Conservation (phyloP, 2,888 invertebrate species). For the Leptinotarsa peninsularis region DNA sequence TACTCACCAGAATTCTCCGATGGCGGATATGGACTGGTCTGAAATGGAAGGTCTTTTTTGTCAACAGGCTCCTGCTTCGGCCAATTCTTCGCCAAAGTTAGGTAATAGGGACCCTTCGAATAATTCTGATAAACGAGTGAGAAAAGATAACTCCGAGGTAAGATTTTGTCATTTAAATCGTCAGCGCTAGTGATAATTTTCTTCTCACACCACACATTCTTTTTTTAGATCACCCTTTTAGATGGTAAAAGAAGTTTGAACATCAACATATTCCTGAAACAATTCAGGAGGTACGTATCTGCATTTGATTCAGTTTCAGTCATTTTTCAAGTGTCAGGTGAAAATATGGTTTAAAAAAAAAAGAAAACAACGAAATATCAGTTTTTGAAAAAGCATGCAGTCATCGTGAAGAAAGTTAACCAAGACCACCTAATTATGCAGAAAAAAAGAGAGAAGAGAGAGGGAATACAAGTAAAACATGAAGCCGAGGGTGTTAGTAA, state of each 20-base stretch:
- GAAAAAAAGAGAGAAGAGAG: too few species aligned
- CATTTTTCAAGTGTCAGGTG: too few species aligned
- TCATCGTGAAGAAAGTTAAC: too few species aligned
- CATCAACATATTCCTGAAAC: constrained; percentile 97
- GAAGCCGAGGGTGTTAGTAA: too few species aligned
- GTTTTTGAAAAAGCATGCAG: too few species aligned
- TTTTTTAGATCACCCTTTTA: constrained; percentile 81
- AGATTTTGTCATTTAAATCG: constrained; percentile 2
- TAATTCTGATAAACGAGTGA: constrained; percentile 72
- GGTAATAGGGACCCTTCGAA: constrained; percentile 65
- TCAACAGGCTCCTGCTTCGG: constrained; percentile 77
- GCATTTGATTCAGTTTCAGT: not conserved
- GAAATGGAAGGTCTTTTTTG: constrained; percentile 96
- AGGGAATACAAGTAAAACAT: too few species aligned
- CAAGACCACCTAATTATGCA: too few species aligned
- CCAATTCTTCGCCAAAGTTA: constrained; percentile 70
- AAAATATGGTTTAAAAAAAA: too few species aligned
- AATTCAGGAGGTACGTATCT: constrained; percentile 83
- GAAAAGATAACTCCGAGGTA: constrained; percentile 85
- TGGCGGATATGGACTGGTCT: constrained; percentile 90
- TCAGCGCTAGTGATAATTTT: not conserved
- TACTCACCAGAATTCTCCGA: constrained; percentile 85
- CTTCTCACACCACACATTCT: constrained; percentile 27
- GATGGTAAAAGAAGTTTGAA: constrained; percentile 95
- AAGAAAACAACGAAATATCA: too few species aligned